Percentiles rank a stretch among this genome's conserved stretches.
phyloP scores from a whole-genome alignment of 2,888 invertebrate genomes.

The Caenorhabditis plicata region DNA sequence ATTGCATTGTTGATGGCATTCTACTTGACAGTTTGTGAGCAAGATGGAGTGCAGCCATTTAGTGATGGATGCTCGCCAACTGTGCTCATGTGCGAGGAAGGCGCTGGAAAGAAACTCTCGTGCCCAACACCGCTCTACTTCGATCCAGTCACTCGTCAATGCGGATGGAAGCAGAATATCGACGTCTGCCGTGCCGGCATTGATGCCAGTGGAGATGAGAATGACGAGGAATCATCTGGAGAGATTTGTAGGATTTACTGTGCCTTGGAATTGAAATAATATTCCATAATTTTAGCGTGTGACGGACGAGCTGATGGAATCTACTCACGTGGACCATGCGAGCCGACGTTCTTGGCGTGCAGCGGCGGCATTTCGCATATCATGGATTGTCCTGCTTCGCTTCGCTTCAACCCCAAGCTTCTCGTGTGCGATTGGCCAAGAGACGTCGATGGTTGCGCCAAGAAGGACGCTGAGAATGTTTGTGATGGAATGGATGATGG shows the following conservation, averaged over 20 bases:
- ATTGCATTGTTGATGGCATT: background rate
- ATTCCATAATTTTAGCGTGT: conserved; percentile 8
- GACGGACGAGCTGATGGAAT: conserved; percentile 15
- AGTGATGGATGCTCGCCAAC: too few species aligned
- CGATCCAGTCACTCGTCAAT: conserved; percentile 13
- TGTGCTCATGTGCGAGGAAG: too few species aligned
- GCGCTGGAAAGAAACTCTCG: conserved; percentile 9
- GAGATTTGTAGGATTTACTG: conserved; percentile 4
- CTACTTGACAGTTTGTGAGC: too few species aligned
- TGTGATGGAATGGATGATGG: conserved; percentile 8
- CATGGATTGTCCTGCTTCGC: conserved; percentile 21
- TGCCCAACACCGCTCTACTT: conserved; percentile 29
- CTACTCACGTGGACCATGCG: conserved; percentile 6
- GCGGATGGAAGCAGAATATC: conserved; percentile 13
- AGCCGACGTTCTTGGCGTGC: conserved; percentile 14
- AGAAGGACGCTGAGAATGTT: too few species aligned
- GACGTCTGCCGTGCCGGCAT: conserved; percentile 17
- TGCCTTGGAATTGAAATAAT: too few species aligned
- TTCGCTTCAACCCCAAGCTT: conserved; percentile 17
- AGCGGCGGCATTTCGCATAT: conserved; percentile 18
- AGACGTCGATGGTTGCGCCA: conserved; percentile 3
- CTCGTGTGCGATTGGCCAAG: conserved; percentile 18
- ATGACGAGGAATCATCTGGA: conserved; percentile 8
- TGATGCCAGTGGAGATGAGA: background rate
- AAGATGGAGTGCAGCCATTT: too few species aligned